A percentile compares a stretch with the other conserved stretches of the same genome.
phyloP scores from a whole-genome alignment of 2,888 invertebrate species.

The Hylaea fasciaria region DNA sequence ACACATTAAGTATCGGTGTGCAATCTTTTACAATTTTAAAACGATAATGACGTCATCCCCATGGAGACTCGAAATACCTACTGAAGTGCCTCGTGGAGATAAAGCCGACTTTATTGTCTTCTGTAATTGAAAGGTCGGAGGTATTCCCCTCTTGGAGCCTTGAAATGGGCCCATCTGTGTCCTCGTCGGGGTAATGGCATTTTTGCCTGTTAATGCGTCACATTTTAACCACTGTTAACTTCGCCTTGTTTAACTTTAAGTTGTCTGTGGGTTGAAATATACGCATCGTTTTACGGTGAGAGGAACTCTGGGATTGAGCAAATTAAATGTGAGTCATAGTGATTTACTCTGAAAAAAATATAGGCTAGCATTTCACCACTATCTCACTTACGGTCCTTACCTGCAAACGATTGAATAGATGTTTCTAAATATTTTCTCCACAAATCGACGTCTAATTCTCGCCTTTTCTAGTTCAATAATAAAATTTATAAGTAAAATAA shows the following conservation, averaged over 20 bases:
- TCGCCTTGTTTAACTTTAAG: conserved; percentile 38
- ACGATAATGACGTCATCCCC: conserved; percentile 34
- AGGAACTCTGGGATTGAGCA: too few species aligned
- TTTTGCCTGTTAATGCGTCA: conserved; percentile 58
- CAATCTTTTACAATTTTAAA: conserved; percentile 32
- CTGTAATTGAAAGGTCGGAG: conserved; percentile 80
- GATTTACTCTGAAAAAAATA: too few species aligned
- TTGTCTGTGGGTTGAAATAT: conserved; percentile 10
- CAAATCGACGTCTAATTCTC: too few species aligned
- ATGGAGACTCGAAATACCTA: conserved; percentile 34
- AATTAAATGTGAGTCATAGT: too few species aligned
- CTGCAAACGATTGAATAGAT: too few species aligned
- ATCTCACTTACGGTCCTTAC: too few species aligned
- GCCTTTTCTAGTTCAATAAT: too few species aligned
- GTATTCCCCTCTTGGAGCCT: conserved; percentile 65
- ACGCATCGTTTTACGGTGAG: neutral
- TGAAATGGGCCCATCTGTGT: conserved; percentile 72
- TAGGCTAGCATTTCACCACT: too few species aligned
- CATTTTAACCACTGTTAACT: conserved; percentile 55
- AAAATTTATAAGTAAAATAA: too few species aligned
- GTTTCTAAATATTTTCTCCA: too few species aligned
- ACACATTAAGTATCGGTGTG: conserved; percentile 21
- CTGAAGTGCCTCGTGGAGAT: conserved; percentile 59
- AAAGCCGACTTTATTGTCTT: conserved; percentile 78
- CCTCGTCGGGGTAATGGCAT: conserved; percentile 63